These are phyloP conservation scores for Panulirus ornatus DNA, from an alignment of 1,140 invertebrate genomes.

Conservation along the genomic window DNA sequence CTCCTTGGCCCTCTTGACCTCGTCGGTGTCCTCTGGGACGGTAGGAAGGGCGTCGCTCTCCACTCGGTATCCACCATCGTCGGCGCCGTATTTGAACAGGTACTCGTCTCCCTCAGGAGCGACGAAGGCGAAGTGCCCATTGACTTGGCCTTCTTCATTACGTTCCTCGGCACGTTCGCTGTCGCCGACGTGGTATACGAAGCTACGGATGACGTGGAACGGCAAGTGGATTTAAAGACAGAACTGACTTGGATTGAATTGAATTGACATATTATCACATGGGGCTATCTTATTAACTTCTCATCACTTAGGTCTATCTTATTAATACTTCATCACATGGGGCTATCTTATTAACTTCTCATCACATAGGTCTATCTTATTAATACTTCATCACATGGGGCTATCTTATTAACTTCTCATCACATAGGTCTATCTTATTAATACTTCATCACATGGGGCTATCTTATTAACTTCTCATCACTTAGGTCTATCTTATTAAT, in stretches of 20 bases:
- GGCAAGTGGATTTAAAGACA: background rate
- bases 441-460: too few relatives aligned
- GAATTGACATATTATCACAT: background rate
- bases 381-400: background rate
- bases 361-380: background rate
- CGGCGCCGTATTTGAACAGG: slow-evolving; percentile 78
- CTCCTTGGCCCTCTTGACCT: slow-evolving; percentile 72
- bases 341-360: background rate
- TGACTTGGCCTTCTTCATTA: slow-evolving; percentile 77
- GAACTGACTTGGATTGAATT: background rate
- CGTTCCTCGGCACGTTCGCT: slow-evolving; percentile 71
- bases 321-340: background rate
- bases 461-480: too few relatives aligned
- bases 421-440: too few relatives aligned
- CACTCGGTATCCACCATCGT: slow-evolving; percentile 76
- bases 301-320: background rate
- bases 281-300: background rate
- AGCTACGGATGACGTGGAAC: slow-evolving; percentile 32
- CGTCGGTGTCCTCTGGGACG: slow-evolving; percentile 74
- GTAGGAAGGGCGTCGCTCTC: slow-evolving; percentile 73
- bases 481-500: too few relatives aligned
- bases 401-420: too few relatives aligned
- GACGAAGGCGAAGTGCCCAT: slow-evolving; percentile 78
- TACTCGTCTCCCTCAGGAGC: slow-evolving; percentile 77
- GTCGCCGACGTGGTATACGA: slow-evolving; percentile 73